Base-by-base conservation (phyloP, 2,888 invertebrate genomes). In the Mechanitis messenoides region DNA sequence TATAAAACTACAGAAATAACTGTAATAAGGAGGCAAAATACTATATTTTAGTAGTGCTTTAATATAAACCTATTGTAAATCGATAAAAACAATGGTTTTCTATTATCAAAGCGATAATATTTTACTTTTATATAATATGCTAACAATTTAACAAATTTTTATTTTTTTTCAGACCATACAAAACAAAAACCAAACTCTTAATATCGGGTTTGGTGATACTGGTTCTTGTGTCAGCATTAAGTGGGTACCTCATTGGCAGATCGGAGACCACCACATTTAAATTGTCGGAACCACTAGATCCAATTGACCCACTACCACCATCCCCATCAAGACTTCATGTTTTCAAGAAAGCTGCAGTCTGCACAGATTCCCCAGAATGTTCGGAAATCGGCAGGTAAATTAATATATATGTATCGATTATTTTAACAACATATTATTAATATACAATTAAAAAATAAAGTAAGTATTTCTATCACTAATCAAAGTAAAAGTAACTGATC, bases 321-420 rank as follows among this genome's bases (percentile, higher is more conserved):
- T 95, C 95, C 0, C 81, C 90, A 20, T 95, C 95, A 3, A 79
- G 80, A 53, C 85, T 95, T n/a, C 92, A 93, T 69, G 81, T 80
- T 1, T 96, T 94, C 80, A 89, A 91, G 63, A 91, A 87, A 55
- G 94, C 93, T 0, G 96, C 95, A 0, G 94, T 97, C 28, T 95
- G 95, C 75, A 93, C 95, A 0, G 97, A 97, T 77, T 93, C 93
- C 3, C 90, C 91, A 3, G 91, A 92, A 4, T 97, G 96, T 81
- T 95, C 96, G 3, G 80, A 90, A 66, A 93, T 96, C 70, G 96
- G 96, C 80, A 94, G 92, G 96, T 96, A 85, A 83, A 91, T 31
- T 47, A 20, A 3, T 20, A 20, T 1, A 20, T 31, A 50, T 28
- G 31, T 11, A 50, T 31, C 11, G 11, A 9, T 9, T 5, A 42